These are phyloP conservation scores for Corynorhinus townsendii DNA, from an alignment of 2,113 vertebrate genomes.

Conservation along the genomic window DNA sequence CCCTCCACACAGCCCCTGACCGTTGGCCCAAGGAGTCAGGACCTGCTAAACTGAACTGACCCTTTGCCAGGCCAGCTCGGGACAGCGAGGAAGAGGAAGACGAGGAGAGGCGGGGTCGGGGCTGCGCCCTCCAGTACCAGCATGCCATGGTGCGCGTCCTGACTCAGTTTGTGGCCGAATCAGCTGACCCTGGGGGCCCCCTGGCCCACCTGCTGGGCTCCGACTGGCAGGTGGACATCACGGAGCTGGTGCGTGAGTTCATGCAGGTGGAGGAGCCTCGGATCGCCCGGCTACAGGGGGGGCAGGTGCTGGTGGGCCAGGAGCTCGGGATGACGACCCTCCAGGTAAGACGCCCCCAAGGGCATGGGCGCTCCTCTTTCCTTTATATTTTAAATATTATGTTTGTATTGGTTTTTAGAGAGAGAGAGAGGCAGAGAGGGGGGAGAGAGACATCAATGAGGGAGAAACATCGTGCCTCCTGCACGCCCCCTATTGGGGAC, in stretches of 20 bases:
- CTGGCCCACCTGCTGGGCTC: constrained; percentile 87
- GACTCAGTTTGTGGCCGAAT: constrained; percentile 91
- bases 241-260: constrained; percentile 88
- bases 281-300: constrained; percentile 86
- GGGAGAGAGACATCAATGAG: too few relatives aligned
- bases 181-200: constrained; percentile 78
- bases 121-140: constrained; percentile 93
- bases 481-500: too few relatives aligned
- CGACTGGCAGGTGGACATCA: constrained; percentile 95
- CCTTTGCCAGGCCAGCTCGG: constrained; percentile 81
- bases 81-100: constrained; percentile 91
- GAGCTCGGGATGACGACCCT: constrained; percentile 91
- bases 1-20: too few relatives aligned
- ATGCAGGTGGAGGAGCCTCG: constrained; percentile 93
- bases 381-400: too few relatives aligned
- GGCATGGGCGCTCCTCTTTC: neutral
- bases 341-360: constrained; percentile 80
- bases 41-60: accelerated
- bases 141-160: constrained; percentile 90
- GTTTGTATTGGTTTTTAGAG: too few relatives aligned
- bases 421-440: too few relatives aligned
- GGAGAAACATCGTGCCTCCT: too few relatives aligned
- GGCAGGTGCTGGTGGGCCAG: constrained; percentile 88
- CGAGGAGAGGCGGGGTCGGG: constrained; percentile 85
- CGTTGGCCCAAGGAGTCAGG: neutral